Percentiles rank a stretch among this genome's conserved stretches.
Evolutionary conservation across 2,113 vertebrate genomes (phyloP).

Genomic region (Bubo blakistoni): DNA sequence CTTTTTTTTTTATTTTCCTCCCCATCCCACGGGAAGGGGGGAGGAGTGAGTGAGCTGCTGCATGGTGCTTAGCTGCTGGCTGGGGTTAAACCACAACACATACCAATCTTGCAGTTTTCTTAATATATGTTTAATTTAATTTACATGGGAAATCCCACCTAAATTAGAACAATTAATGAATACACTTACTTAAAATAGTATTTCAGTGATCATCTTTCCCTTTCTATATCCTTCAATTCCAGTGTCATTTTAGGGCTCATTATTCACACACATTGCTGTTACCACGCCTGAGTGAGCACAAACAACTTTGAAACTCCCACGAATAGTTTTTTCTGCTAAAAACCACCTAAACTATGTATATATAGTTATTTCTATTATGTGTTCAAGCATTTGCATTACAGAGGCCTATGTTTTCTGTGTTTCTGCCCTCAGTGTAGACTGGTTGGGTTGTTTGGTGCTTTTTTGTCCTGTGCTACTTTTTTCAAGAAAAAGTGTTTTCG

Average conservation of each 20-base stretch:
- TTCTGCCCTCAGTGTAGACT: neutral
- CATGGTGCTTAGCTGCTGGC: no score
- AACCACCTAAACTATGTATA: neutral
- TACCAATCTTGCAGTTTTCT: neutral
- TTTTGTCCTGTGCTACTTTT: neutral
- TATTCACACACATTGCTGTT: neutral
- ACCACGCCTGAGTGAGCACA: neutral
- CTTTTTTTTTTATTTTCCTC: no score
- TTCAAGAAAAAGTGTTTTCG: neutral
- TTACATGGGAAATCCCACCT: neutral
- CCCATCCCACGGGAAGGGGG: no score
- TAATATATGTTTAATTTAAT: neutral
- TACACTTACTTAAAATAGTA: neutral
- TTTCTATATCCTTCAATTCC: neutral
- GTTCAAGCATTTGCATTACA: neutral
- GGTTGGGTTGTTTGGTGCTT: accelerated
- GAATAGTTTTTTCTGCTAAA: neutral
- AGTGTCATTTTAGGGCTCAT: neutral
- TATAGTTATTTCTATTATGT: neutral
- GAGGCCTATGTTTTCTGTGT: neutral
- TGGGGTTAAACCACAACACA: no score
- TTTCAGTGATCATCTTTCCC: neutral
- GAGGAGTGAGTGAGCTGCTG: no score
- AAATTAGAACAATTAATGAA: neutral
- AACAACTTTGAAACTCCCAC: neutral